Percentiles rank a stretch among this genome's conserved stretches.
phyloP scores from a whole-genome alignment of 2,113 vertebrate genomes.

The Jaculus jaculus region DNA sequence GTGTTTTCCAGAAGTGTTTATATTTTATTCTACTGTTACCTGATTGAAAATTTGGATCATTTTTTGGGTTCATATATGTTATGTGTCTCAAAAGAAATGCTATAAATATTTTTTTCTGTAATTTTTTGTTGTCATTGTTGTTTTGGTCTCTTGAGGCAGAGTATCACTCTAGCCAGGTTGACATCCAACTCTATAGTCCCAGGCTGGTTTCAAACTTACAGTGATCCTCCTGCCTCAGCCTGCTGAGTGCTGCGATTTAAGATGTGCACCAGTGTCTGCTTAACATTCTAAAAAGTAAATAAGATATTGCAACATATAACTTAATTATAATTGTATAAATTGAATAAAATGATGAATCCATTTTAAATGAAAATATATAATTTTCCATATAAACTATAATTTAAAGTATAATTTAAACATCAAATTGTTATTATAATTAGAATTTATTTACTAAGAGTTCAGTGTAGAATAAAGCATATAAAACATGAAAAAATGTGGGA shows the following conservation, averaged over 20 bases:
- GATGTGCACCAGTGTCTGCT: too few relatives aligned
- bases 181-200: too few relatives aligned
- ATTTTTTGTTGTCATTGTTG: too few relatives aligned
- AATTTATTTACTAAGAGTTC: neutral
- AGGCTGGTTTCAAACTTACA: too few relatives aligned
- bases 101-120: too few relatives aligned
- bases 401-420: too few relatives aligned
- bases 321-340: neutral
- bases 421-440: neutral
- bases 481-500: neutral
- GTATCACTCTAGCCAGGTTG: too few relatives aligned
- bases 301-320: neutral
- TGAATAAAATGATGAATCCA: neutral
- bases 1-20: neutral
- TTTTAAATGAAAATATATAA: constrained; percentile 19
- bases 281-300: neutral
- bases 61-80: constrained; percentile 57
- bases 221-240: too few relatives aligned
- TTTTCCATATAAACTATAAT: neutral
- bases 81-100: neutral
- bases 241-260: too few relatives aligned
- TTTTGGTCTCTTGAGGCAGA: too few relatives aligned
- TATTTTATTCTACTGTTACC: neutral
- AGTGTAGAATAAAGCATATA: neutral
- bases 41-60: constrained; percentile 34